phyloP scores from a whole-genome alignment of 2,888 invertebrate species.

The Erebia aethiops region DNA sequence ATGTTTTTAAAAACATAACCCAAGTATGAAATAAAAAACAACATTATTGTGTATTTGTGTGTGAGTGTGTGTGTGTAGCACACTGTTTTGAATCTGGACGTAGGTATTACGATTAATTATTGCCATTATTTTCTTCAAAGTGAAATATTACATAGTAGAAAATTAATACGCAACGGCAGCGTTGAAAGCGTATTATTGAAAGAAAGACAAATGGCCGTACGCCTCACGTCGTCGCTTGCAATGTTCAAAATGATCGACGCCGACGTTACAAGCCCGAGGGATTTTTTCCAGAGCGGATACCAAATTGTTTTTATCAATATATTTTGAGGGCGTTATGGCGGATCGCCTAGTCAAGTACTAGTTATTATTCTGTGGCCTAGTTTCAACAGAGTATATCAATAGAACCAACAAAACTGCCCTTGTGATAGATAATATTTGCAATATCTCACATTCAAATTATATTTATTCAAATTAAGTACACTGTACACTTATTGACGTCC shows the following conservation, averaged over 20 bases:
- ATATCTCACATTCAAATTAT: no score
- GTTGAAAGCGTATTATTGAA: constrained; percentile 22
- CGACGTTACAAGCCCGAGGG: constrained; percentile 11
- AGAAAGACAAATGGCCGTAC: constrained; percentile 26
- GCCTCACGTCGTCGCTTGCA: constrained; percentile 16
- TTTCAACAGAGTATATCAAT: neutral
- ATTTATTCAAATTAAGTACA: no score
- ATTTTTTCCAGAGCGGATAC: constrained; percentile 1
- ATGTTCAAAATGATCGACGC: constrained; percentile 21
- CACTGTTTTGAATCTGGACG: neutral
- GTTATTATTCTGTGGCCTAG: no score
- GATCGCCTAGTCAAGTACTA: constrained; percentile 3
- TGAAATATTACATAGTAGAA: constrained; percentile 14
- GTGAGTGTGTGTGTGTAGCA: no score
- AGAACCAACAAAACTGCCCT: no score
- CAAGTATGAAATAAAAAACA: no score
- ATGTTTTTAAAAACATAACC: no score
- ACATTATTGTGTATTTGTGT: no score
- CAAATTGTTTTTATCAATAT: constrained; percentile 12
- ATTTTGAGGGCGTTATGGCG: neutral
- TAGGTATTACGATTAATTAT: neutral
- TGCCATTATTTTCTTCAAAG: constrained; percentile 2
- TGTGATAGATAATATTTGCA: no score
- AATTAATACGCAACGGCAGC: neutral
- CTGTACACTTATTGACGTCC: no score